These are phyloP conservation scores for Furnarius figulus DNA, from an alignment of 2,113 vertebrate species.

Conservation along the genomic window DNA sequence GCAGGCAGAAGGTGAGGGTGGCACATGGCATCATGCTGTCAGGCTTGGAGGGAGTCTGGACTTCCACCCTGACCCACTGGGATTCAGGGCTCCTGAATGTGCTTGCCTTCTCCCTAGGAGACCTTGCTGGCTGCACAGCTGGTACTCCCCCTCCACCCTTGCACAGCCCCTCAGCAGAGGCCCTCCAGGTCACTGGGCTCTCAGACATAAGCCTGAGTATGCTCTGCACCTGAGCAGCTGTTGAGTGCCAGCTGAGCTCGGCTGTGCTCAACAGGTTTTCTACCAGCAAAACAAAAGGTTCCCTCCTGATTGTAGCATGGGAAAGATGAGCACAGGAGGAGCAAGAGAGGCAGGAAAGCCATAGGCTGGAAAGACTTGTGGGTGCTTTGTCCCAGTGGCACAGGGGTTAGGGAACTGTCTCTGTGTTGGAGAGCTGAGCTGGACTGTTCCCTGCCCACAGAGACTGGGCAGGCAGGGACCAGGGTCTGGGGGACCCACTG, in stretches of 20 bases:
- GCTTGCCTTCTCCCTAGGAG: not conserved
- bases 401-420: fast-evolving
- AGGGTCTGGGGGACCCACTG: not conserved
- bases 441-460: fast-evolving
- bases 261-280: conserved; percentile 7
- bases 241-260: not conserved
- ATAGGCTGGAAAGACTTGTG: not conserved
- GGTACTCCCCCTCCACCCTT: not conserved
- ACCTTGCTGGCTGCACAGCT: not conserved
- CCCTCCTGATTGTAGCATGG: not conserved
- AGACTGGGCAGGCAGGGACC: not conserved
- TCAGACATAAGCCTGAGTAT: fast-evolving
- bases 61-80: fast-evolving
- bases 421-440: not conserved
- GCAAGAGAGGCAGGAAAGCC: not conserved
- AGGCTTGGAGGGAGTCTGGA: fast-evolving
- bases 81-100: not conserved
- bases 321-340: not conserved
- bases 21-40: too few relatives aligned
- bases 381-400: not conserved
- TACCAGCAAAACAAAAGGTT: not conserved
- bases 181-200: not conserved
- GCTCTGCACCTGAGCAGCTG: not conserved
- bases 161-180: fast-evolving
- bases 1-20: not conserved